These are phyloP conservation scores for Pollenia angustigena DNA, from an alignment of 2,888 invertebrate genomes.

Conservation along the genomic window DNA sequence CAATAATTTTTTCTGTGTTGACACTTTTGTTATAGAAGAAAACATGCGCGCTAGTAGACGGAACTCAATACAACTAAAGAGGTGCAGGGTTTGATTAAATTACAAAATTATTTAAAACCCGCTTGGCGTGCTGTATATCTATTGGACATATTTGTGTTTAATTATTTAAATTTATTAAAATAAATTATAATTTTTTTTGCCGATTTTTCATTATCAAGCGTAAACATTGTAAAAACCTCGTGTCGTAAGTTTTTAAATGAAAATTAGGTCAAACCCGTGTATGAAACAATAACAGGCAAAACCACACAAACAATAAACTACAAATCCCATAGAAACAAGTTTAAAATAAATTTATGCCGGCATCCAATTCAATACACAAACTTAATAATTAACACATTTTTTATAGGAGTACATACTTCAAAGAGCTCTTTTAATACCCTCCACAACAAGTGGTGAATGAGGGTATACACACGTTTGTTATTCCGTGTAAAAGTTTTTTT, in stretches of 20 bases:
- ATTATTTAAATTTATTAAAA: no score
- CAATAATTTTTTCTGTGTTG: no score
- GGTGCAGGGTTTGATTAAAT: background rate
- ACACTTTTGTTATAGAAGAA: no score
- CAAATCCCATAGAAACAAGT: slow-evolving; percentile 38
- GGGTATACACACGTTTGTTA: no score
- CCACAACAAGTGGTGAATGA: no score
- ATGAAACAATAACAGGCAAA: slow-evolving; percentile 20
- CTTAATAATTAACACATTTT: slow-evolving; percentile 16
- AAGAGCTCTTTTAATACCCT: background rate
- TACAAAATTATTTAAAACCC: no score
- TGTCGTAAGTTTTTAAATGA: background rate
- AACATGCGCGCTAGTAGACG: no score
- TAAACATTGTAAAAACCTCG: slow-evolving; percentile 10
- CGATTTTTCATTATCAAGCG: background rate
- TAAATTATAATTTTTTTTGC: no score
- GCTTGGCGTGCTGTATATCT: no score
- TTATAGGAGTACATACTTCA: background rate
- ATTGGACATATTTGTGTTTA: no score
- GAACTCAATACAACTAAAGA: no score
- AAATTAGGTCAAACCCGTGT: slow-evolving; percentile 51
- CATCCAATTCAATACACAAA: background rate
- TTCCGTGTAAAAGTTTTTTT: no score
- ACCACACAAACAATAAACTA: background rate
- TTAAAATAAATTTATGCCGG: slow-evolving; percentile 6